These are phyloP conservation scores for Drosophila kikkawai DNA, from an alignment of 1,140 invertebrate genomes.

Conservation along the genomic window DNA sequence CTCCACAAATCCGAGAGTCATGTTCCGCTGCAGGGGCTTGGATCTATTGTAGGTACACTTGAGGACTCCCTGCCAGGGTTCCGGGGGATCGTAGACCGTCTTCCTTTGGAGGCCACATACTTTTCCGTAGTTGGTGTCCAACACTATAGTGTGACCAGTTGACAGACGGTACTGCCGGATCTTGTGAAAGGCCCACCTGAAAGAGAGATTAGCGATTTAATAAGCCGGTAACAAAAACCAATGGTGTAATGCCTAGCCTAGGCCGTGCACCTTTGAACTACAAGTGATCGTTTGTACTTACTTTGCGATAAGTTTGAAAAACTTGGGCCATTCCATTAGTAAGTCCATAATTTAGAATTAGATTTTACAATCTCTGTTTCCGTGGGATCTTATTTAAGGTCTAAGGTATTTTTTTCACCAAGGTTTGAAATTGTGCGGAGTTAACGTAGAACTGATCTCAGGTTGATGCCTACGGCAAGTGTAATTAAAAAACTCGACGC, in stretches of 20 bases:
- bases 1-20: constrained; percentile 47
- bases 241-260: too few species aligned
- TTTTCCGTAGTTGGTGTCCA: constrained; percentile 60
- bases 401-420: constrained; percentile 29
- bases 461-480: background rate
- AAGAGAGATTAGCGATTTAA: background rate
- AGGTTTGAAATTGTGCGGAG: background rate
- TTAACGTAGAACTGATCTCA: background rate
- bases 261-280: too few species aligned
- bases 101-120: constrained; percentile 62
- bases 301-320: constrained; percentile 55
- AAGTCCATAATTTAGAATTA: background rate
- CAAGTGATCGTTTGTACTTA: constrained; percentile 20
- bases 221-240: background rate
- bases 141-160: constrained; percentile 47
- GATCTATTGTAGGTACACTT: constrained; percentile 84
- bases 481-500: background rate
- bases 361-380: background rate
- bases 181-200: constrained; percentile 60
- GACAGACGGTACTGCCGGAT: constrained; percentile 56
- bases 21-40: constrained; percentile 66
- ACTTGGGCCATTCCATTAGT: constrained; percentile 43
- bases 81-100: constrained; percentile 78
- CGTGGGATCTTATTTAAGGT: background rate
- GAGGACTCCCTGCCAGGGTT: constrained; percentile 85